Evolutionary conservation across 2,888 invertebrate species (phyloP), one percentile per base, ranked within the genome.

Genomic region (Hermaeophaga mercurialis): DNA sequence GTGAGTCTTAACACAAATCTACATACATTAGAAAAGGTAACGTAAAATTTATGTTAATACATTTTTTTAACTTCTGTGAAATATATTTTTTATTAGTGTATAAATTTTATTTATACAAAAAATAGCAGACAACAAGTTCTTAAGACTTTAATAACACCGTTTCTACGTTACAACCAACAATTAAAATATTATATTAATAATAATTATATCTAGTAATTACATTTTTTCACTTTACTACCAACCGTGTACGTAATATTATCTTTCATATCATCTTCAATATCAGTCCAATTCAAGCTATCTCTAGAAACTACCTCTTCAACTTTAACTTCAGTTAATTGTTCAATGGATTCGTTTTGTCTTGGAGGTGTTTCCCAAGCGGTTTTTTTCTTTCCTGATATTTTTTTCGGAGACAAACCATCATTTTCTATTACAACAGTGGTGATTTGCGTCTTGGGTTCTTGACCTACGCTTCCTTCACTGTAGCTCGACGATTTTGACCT

Each of bases 1-100:
- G 50, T 50, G 50, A 50, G 41, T 50, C 50, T 50, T 48, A 50
- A 50, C 50, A 50, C 50, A 50, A 50, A 50, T 47, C 41, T 50
- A 50, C 33, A n/a, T n/a, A n/a, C n/a, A 41, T 41, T 50, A 50
- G 17, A 31, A 47, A 41, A 50, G 49, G 50, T 50, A 50, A 41
- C 41, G n/a, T n/a, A n/a, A n/a, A n/a, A n/a, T n/a, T n/a, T n/a
- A n/a, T n/a, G n/a, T n/a, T n/a, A n/a, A n/a, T n/a, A n/a, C n/a
- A n/a, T n/a, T n/a, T n/a, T n/a, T n/a, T n/a, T n/a, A n/a, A n/a
- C n/a, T n/a, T n/a, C n/a, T n/a, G n/a, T n/a, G n/a, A n/a, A n/a
- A n/a, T n/a, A n/a, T n/a, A n/a, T n/a, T n/a, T n/a, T n/a, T n/a
- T n/a, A n/a, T n/a, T n/a, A n/a, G n/a, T n/a, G n/a, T n/a, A n/a